Base-by-base conservation (phyloP, 2,888 invertebrate species). In the Archips xylosteana region DNA sequence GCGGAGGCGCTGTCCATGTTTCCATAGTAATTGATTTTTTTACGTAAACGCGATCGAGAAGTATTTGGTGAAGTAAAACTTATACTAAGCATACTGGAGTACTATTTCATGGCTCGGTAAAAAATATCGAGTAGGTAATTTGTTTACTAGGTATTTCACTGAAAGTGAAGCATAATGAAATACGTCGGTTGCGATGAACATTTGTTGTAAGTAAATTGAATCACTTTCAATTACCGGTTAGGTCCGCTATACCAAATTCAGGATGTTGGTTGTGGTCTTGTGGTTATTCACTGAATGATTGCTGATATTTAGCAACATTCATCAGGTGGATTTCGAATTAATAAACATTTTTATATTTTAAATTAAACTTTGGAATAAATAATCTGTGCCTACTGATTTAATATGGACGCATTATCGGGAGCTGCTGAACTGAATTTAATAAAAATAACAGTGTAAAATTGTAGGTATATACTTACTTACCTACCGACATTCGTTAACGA, bases 221-320 rank as follows among this genome's bases (percentile, higher is more conserved):
- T 89, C 87, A 86, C 82, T 83, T 86, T 85, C 87, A 87, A 87
- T 89, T 88, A 88, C 86, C 78, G 32, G 15, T n/a, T 49, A 39
- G 3, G 47, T 47, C 45, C 12, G 6, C 32, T 64, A 34, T 61
- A 80, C 83, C 83, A 84, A 85, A 85, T 85, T 87, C 86, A 85
- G 84, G 85, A 89, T 85, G 84, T 83, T 84, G 83, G 80, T 82
- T 76, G 34, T 57, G 15, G 1, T 49, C 12, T 59, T 57, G 9
- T 39, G 15, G 9, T 12, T 57, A 32, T 57, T 57, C 32, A 57
- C 10, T 23, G 54, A 23, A 54, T 23, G 15, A 54, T 9, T 2
- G 23, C 54, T 23, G 54, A 49, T 49, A 49, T n/a, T 6, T 23
- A 23, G 4, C n/a, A n/a, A 49, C n/a, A 49, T 49, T 49, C 49